Percentiles rank a stretch among this genome's conserved stretches.
phyloP scores from a whole-genome alignment of 2,888 invertebrate species.

The Dichetophora obliterata region DNA sequence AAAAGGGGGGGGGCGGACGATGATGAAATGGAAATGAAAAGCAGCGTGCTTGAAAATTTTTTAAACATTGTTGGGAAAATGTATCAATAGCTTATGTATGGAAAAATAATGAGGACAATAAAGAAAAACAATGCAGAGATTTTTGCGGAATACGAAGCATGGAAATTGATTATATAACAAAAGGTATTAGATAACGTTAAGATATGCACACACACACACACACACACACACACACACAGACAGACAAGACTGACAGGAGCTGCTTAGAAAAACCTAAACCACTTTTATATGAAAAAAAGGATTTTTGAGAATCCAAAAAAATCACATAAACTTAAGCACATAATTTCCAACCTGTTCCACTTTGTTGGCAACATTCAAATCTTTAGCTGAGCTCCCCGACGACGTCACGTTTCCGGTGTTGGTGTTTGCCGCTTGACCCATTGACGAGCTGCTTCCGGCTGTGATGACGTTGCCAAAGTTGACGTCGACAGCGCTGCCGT shows the following conservation, averaged over 20 bases:
- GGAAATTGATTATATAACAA: no score
- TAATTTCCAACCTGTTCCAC: constrained; percentile 25
- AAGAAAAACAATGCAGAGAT: no score
- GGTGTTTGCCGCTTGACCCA: constrained; percentile 28
- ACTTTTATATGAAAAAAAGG: not conserved
- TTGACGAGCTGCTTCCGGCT: constrained; percentile 18
- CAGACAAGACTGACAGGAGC: no score
- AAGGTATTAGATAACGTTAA: no score
- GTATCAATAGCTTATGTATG: not conserved
- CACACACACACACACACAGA: no score
- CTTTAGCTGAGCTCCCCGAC: not conserved
- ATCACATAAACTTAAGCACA: no score
- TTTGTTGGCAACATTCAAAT: constrained; percentile 32
- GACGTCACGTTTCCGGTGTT: not conserved
- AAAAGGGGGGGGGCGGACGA: not conserved
- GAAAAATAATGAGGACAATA: not conserved
- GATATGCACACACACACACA: no score
- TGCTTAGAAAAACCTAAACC: not conserved
- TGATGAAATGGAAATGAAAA: not conserved
- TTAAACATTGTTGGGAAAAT: not conserved
- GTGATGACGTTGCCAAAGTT: not conserved
- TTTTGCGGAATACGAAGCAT: no score
- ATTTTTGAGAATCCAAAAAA: not conserved
- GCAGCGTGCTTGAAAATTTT: not conserved
- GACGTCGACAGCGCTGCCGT: not conserved